Evolutionary conservation across 2,797 vertebrate genomes (phyloP).

Genomic region (Danio tinwini): DNA sequence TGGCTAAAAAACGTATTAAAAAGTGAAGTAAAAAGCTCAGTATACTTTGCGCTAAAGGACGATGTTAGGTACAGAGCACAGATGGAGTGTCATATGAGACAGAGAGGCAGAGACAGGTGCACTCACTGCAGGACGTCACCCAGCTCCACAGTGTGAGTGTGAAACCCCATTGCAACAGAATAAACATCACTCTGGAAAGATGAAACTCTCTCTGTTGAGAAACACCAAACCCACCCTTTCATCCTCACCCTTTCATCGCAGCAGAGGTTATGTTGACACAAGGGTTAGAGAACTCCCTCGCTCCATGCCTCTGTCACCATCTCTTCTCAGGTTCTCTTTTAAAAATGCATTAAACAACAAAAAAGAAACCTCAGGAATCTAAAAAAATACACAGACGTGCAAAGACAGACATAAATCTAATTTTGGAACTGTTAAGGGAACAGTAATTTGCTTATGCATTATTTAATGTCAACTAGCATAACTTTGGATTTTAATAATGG

Average conservation of each 20-base stretch:
- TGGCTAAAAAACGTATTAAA: too few species aligned
- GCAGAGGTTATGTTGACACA: constrained; percentile 25
- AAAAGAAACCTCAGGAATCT: neutral
- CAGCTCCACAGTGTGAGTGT: constrained; percentile 54
- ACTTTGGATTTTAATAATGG: too few species aligned
- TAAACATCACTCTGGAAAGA: constrained; percentile 35
- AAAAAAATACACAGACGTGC: neutral
- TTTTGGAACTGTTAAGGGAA: too few species aligned
- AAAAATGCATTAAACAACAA: constrained; percentile 1
- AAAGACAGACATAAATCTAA: neutral
- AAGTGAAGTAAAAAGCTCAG: too few species aligned
- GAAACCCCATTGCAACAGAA: constrained; percentile 44
- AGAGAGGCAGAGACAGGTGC: constrained; percentile 55
- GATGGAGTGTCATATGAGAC: constrained; percentile 36
- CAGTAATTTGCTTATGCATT: too few species aligned
- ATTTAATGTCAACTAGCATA: too few species aligned
- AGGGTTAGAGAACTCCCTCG: neutral
- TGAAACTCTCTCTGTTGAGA: constrained; percentile 30
- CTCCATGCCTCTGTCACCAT: neutral
- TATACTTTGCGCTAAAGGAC: neutral
- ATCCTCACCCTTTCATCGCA: constrained; percentile 41
- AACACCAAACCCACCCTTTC: constrained; percentile 28
- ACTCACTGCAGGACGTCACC: constrained; percentile 57
- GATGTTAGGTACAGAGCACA: constrained; percentile 17
- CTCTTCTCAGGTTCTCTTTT: neutral